Evolutionary conservation across 2,797 vertebrate genomes (phyloP), one percentile per base, ranked within the genome.

Genomic region (Smutsia gigantea): DNA sequence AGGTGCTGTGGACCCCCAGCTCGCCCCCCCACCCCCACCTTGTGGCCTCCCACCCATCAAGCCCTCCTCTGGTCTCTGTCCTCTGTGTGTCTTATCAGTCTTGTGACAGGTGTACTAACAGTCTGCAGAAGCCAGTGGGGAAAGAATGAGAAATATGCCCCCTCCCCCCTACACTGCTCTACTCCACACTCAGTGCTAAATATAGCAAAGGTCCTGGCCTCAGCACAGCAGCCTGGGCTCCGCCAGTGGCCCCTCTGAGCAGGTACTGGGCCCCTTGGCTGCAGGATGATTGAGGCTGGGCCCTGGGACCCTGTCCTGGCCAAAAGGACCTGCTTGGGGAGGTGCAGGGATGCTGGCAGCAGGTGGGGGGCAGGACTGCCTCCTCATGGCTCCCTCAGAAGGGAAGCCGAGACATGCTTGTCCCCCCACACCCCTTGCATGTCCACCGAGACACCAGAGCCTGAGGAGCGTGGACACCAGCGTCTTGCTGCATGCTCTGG

Each of bases 41-140:
- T 4, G 3, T 21, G 53, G 23, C 79, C 75, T 79, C 29, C 77
- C 1, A 7, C 17, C 12, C 21, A 49, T 42, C 59, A 34, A 72
- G 11, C 81, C 37, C 6, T 49, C n/a, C 90, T 81, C 83, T 95
- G 94, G 31, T 69, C 91, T 94, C 42, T 75, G 92, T 66, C 91
- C 64, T 69, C 27, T 7, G 21, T 63, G 19, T 55, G 55, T 78
- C 93, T 96, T 97, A 95, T 98, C 97, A 81, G 90, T 46, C 96
- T 77, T 51, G 86, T 96, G 97, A 95, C 97, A 97, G 97, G 95
- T 97, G 97, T 68, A 55, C 55, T 75, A 69, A 89, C 72, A 93
- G 89, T 82, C 51, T 63, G 69, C 88, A 90, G 90, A 93, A 74
- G 72, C 93, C 89, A 81, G 59, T 2, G 68, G 69, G 77, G 57